Evolutionary conservation across 2,797 vertebrate genomes (phyloP), one percentile per base, ranked within the genome.

Genomic region (Apodemus agrarius): DNA sequence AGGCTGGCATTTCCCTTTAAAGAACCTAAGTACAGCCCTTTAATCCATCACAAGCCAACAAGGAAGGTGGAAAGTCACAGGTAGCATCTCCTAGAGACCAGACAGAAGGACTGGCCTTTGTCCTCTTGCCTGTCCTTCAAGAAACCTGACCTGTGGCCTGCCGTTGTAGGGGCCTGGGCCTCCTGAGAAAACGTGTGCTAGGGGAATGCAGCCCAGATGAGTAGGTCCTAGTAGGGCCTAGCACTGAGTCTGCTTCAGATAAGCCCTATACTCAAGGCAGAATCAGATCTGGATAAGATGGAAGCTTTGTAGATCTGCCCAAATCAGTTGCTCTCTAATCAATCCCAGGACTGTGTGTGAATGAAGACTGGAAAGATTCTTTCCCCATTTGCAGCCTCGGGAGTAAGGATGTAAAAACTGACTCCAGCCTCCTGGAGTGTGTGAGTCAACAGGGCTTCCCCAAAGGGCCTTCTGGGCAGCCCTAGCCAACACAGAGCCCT

Each of bases 371-470:
- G 96, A 96, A 97, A 95, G 81, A 74, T 80, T 96, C 94, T 90
- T 97, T 97, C 96, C 94, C 96, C 97, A 78, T 96, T 52, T 57
- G 31, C 92, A 91, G 96, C 90, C 85, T 78, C 74, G 91, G 78
- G 79, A 96, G 90, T 90, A 61, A 94, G 93, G 46, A 96, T 79
- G 49, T 40, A 80, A 65, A 97, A 97, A 97, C 96, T 97, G 94
- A 95, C 92, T 97, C 94, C 97, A 97, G 97, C 89, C 94, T 91
- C 86, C 78, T 83, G 63, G 85, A 93, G 59, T 67, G 4, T 89
- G 22, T 95, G 90, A 96, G 90, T 97, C 97, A 97, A 83, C 90
- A 82, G 24, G 24, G 79, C 54, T 87, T 80, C 88, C 94, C 92
- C 43, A 89, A 88, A 80, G 78, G 91, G 49, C 59, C 89, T 90